phyloP scores from a whole-genome alignment of 2,888 invertebrate genomes.

The Autographa gamma region DNA sequence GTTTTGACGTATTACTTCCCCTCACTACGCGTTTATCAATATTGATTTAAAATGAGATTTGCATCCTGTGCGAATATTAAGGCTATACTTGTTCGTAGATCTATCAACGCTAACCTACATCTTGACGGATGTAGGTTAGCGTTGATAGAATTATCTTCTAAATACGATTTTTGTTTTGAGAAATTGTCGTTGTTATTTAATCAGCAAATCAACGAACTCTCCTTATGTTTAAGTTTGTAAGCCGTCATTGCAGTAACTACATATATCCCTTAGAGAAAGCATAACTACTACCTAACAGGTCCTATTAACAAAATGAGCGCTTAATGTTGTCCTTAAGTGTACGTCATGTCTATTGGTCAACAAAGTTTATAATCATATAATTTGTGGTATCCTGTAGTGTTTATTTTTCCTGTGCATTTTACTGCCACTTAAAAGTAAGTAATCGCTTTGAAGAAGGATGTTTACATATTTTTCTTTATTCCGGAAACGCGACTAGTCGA shows the following conservation, averaged over 20 bases:
- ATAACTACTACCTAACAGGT: not conserved
- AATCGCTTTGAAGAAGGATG: not conserved
- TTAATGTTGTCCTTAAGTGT: constrained; percentile 22
- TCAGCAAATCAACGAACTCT: no score
- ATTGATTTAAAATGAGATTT: constrained; percentile 41
- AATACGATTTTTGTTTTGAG: no score
- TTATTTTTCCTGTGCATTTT: constrained; percentile 14
- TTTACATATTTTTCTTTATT: not conserved
- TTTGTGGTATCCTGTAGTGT: constrained; percentile 45
- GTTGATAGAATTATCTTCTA: constrained; percentile 26
- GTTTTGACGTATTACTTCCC: constrained; percentile 32
- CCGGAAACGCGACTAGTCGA: not conserved
- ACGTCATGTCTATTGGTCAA: constrained; percentile 2
- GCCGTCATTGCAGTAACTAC: not conserved
- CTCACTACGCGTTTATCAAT: constrained; percentile 39
- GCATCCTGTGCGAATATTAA: constrained; percentile 27
- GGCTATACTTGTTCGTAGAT: constrained; percentile 18
- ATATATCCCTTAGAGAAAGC: not conserved
- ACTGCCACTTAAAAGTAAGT: not conserved
- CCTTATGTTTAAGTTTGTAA: no score
- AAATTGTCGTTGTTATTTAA: no score
- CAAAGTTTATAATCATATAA: constrained; percentile 28
- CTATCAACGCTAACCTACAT: no score
- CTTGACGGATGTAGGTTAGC: constrained; percentile 34
- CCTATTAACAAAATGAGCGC: constrained; percentile 6